A percentile compares a stretch with the other conserved stretches of the same genome.
phyloP scores from a whole-genome alignment of 2,113 vertebrate species.

The Albula glossodonta region DNA sequence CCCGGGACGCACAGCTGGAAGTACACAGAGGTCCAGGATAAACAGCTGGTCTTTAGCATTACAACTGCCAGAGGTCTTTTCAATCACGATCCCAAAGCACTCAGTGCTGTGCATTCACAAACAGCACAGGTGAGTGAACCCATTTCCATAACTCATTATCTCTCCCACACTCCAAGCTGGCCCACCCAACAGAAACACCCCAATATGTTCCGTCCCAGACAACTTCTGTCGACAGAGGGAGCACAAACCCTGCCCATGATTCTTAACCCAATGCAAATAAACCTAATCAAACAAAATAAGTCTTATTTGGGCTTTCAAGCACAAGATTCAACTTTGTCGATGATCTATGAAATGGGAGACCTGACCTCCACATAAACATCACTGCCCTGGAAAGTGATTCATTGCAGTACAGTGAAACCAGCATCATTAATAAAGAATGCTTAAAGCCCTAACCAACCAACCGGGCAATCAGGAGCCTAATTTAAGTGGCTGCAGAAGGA shows the following conservation, averaged over 20 bases:
- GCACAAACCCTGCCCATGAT: no score
- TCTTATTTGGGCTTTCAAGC: background rate
- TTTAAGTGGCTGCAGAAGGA: slow-evolving; percentile 45
- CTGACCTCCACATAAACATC: no score
- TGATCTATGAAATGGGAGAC: no score
- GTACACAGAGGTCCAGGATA: background rate
- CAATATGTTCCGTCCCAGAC: slow-evolving; percentile 52
- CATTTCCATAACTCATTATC: slow-evolving; percentile 79
- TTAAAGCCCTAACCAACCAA: slow-evolving; percentile 41
- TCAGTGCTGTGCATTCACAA: slow-evolving; percentile 57
- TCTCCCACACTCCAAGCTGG: slow-evolving; percentile 57
- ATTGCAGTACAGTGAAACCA: slow-evolving; percentile 46
- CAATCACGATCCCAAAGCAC: slow-evolving; percentile 69
- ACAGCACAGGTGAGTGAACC: slow-evolving; percentile 65
- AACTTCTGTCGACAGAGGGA: slow-evolving; percentile 32
- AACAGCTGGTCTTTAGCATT: slow-evolving; percentile 31
- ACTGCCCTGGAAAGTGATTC: slow-evolving; percentile 60
- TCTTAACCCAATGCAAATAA: background rate
- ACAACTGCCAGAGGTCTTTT: slow-evolving; percentile 62
- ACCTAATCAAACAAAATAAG: slow-evolving; percentile 1
- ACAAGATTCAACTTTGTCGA: no score
- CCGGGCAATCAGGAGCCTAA: slow-evolving; percentile 41
- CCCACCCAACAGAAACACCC: slow-evolving; percentile 71
- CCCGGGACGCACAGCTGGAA: slow-evolving; percentile 37
- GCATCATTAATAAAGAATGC: slow-evolving; percentile 25